These are phyloP conservation scores for Lathronympha strigana DNA, from an alignment of 2,888 invertebrate genomes.

Conservation along the genomic window DNA sequence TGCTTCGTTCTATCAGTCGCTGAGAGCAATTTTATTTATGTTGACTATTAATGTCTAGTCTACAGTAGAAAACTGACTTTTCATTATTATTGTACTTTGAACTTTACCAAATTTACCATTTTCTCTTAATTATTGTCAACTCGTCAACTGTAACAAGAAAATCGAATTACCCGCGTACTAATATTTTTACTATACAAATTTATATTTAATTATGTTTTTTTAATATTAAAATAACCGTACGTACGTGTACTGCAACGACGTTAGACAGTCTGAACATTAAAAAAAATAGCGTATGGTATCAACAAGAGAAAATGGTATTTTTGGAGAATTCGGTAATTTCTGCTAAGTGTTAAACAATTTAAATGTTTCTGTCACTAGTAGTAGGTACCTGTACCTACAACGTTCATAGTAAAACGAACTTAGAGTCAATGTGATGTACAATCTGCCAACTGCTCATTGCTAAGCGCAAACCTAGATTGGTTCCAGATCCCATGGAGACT, in stretches of 20 bases:
- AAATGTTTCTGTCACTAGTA: conserved; percentile 43
- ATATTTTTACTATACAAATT: too few species aligned
- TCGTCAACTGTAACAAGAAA: too few species aligned
- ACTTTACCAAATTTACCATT: conserved; percentile 7
- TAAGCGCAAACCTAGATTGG: neutral
- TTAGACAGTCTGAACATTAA: too few species aligned
- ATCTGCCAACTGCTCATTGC: neutral
- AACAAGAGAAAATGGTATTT: neutral
- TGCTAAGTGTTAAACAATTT: conserved; percentile 2
- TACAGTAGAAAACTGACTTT: conserved; percentile 47
- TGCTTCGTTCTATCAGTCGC: conserved; percentile 40
- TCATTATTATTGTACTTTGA: conserved; percentile 2
- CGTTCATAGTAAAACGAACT: conserved; percentile 1
- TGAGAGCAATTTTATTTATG: conserved; percentile 33
- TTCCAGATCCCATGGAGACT: neutral
- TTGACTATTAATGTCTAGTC: conserved; percentile 53
- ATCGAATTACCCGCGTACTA: too few species aligned
- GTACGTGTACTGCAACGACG: too few species aligned
- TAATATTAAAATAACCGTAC: too few species aligned
- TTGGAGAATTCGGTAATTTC: neutral
- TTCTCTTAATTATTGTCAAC: neutral
- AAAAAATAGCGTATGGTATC: too few species aligned
- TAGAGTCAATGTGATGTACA: conserved; percentile 5
- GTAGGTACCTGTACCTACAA: conserved; percentile 8
- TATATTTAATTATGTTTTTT: too few species aligned